Base-by-base conservation (phyloP, 1,140 invertebrate species). In the Penaeus vannamei region DNA sequence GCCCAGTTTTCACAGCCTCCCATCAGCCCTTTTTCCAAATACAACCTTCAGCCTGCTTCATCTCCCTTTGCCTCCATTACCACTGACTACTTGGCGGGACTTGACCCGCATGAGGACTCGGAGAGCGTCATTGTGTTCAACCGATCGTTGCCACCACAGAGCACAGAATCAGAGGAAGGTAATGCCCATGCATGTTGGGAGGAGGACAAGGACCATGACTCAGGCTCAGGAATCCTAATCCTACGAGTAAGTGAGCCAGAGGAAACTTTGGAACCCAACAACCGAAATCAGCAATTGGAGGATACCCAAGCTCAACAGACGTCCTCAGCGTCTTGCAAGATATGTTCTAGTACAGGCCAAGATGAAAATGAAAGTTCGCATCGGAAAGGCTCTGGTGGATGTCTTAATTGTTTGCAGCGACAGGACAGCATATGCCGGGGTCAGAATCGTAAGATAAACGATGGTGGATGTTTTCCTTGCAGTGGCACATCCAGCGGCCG, bases 41-140 rank as follows among this genome's bases (percentile, higher is more conserved):
- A 7, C 72, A n/a, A 29, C 5, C 23, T 36, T 14, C 42, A 20
- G 1, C 22, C 23, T 5, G 81, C 36, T 53, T 36, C 85, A 32
- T 17, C 32, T 61, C 93, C 88, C 61, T 80, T n/a, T n/a, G 77
- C 84, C n/a, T 77, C 88, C 32, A 86, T 90, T 46, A 82, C 88
- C 62, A 90, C 82, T 19, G 79, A 90, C 84, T 90, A 90, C 84
- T 36, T 90, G 84, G 84, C 88, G 5, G 88, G 84, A 17, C 88
- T 76, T 36, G 69, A 90, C 36, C 88, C 88, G 4, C 76, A 36
- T 17, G 84, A 90, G 60, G 88, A 90, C 62, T 85, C 88, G 12
- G 84, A 90, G 62, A 84, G 88, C 42, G 81, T 86, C 61, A 85
- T 90, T 26, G 79, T 85, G 10, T 84, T 90, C 76, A 90, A 85